Evolutionary conservation across 2,113 vertebrate genomes (phyloP), one percentile per base, ranked within the genome.

Genomic region (Lasiurus cinereus): DNA sequence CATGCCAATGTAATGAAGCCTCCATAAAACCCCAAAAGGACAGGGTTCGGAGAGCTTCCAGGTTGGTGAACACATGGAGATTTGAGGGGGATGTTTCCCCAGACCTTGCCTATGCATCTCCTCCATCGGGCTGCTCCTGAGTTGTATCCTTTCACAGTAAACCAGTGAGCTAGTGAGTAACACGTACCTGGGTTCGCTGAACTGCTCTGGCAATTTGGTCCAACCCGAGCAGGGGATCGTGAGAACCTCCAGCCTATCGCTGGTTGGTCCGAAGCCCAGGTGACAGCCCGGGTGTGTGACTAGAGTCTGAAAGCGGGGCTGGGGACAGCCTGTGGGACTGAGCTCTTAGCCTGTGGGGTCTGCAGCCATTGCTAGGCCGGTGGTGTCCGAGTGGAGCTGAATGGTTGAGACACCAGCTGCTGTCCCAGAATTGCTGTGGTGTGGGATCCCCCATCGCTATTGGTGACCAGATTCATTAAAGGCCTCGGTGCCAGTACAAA

Each of bases 281-380:
- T 78, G 77, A 22, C 76, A 24, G 4, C 77, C n/a, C 56, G n/a
- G 33, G 9, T 16, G 1, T 31, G 33, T 18, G 33, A 43, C 10
- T 22, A 36, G 19, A 16, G 8, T 13, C 50, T 56, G 67, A 54
- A 36, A n/a, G 29, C 5, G 15, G 31, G 64, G 46, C 6, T 6
- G 2, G 79, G 56, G 36, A 31, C 31, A 6, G 46, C 18, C 46
- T 21, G 31, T 24, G 62, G n/a, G 76, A 54, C 76, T 22, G 50
- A 78, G 76, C 76, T 39, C 66, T 2, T n/a, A 29, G 3, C n/a
- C 46, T 21, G 50, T 0, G 50, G 16, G 66, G 4, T 8, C 33
- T 9, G 33, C 31, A 0, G 4, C 27, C n/a, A 3, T 36, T 24
- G 12, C 29, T 0, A 19, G 67, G 39, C 39, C 39, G 5, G 39